Percentiles rank a stretch among this genome's conserved stretches.
phyloP scores from a whole-genome alignment of 1,140 invertebrate species.

The Cherax quadricarinatus region DNA sequence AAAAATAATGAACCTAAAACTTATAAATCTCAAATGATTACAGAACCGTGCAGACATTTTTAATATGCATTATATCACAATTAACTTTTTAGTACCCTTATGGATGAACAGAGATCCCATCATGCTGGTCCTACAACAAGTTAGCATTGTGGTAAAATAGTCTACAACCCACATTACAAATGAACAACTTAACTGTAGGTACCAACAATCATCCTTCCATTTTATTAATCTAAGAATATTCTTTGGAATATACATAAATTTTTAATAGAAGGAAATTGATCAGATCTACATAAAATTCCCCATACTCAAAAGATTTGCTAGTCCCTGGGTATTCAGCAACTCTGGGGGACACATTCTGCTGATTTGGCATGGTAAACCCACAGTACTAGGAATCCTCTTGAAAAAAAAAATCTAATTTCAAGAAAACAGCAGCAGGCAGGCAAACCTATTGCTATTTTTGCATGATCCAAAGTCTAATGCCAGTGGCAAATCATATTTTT shows the following conservation, averaged over 20 bases:
- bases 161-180: background rate
- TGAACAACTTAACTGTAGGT: constrained; percentile 11
- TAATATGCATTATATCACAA: constrained; percentile 10
- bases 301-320: background rate
- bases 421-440: background rate
- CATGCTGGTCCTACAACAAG: background rate
- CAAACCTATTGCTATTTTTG: background rate
- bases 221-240: constrained; percentile 7
- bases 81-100: constrained; percentile 38
- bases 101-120: constrained; percentile 36
- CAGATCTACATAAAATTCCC: constrained; percentile 18
- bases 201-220: background rate
- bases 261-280: background rate
- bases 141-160: background rate
- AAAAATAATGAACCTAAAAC: constrained; percentile 29
- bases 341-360: background rate
- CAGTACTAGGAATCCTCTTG: too few species aligned
- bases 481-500: too few species aligned
- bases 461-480: too few species aligned
- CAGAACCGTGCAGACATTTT: constrained; percentile 34
- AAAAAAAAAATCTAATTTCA: background rate
- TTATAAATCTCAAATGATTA: constrained; percentile 20
- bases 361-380: background rate
- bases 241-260: constrained; percentile 28
- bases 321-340: constrained; percentile 5